Evolutionary conservation across 2,888 invertebrate genomes (phyloP).

Genomic region (Callosobruchus maculatus): DNA sequence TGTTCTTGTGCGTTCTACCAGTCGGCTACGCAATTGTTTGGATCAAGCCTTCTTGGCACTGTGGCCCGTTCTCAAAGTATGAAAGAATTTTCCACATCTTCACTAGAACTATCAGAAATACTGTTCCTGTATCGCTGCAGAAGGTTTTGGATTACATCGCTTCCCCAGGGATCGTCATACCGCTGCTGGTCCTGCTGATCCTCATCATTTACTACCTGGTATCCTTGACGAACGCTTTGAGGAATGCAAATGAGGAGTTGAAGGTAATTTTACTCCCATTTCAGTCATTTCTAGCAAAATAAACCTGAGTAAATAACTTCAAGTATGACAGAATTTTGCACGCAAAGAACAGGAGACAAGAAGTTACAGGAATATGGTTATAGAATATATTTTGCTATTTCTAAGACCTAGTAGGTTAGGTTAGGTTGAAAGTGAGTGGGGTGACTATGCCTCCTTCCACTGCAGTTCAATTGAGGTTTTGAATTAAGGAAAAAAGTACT

Average conservation of each 20-base stretch:
- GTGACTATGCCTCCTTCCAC: too few species aligned
- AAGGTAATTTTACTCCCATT: constrained; percentile 56
- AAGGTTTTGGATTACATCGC: constrained; percentile 79
- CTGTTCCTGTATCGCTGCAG: constrained; percentile 63
- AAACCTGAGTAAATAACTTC: too few species aligned
- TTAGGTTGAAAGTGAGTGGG: too few species aligned
- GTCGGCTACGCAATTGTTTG: constrained; percentile 94
- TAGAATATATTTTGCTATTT: too few species aligned
- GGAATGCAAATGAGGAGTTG: constrained; percentile 92
- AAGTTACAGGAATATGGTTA: too few species aligned
- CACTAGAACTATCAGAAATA: constrained; percentile 69
- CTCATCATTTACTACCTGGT: constrained; percentile 92
- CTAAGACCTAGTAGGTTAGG: too few species aligned
- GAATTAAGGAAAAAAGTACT: too few species aligned
- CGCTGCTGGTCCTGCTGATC: constrained; percentile 79
- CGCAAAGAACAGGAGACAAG: too few species aligned
- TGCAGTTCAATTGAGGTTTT: too few species aligned
- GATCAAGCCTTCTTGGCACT: constrained; percentile 91
- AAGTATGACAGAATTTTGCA: too few species aligned
- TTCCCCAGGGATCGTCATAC: constrained; percentile 92
- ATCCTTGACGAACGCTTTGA: constrained; percentile 81
- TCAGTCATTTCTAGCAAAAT: not conserved
- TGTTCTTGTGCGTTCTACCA: constrained; percentile 91
- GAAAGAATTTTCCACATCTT: constrained; percentile 78
- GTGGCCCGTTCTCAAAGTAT: constrained; percentile 88